Conservation (phyloP, 2,113 vertebrate species). For the Crotophaga sulcirostris region DNA sequence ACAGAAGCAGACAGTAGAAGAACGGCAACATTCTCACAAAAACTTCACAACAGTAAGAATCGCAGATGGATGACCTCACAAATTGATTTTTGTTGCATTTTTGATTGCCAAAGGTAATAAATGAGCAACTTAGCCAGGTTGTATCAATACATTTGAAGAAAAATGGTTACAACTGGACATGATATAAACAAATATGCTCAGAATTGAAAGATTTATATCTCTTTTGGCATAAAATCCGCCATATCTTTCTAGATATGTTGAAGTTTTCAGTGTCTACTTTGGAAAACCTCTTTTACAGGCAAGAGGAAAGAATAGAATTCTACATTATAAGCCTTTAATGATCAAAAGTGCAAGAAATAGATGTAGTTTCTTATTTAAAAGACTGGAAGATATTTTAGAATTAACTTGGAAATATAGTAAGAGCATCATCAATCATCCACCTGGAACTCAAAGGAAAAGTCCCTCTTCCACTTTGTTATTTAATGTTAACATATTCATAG, state of each 20-base stretch:
- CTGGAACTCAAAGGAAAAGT: neutral
- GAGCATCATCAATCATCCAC: neutral
- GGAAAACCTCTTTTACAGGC: neutral
- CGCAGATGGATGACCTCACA: neutral
- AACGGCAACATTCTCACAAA: neutral
- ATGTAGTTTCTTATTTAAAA: neutral
- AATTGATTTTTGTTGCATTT: constrained; percentile 33
- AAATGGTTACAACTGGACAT: neutral
- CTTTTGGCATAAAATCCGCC: neutral
- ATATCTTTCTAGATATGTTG: neutral
- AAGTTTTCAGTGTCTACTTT: neutral
- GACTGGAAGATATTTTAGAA: neutral
- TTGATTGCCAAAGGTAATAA: constrained; percentile 46
- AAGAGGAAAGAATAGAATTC: neutral
- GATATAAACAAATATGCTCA: constrained; percentile 6
- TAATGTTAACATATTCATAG: neutral
- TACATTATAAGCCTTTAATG: neutral
- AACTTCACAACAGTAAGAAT: neutral
- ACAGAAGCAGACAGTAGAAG: neutral
- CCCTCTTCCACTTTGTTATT: neutral
- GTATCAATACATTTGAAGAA: neutral
- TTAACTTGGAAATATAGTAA: neutral
- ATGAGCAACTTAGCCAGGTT: neutral
- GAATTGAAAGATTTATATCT: neutral
- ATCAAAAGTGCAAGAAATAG: neutral